phyloP scores from a whole-genome alignment of 2,797 vertebrate genomes.

The Nyctalus aviator region DNA sequence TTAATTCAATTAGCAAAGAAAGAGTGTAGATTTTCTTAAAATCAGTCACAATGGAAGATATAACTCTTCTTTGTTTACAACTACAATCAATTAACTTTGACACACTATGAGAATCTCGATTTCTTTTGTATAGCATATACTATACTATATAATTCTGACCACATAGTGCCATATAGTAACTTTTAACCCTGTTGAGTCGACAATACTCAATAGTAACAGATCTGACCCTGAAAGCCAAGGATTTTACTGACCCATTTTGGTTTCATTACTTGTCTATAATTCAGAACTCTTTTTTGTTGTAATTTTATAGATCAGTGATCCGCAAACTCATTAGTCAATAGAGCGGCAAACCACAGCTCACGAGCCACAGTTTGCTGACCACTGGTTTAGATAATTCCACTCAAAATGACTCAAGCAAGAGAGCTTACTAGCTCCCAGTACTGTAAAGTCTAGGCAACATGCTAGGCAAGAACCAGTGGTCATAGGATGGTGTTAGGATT shows the following conservation, averaged over 20 bases:
- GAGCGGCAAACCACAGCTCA: no score
- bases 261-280: background rate
- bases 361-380: no score
- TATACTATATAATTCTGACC: no score
- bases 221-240: background rate
- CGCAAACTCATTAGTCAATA: no score
- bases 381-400: background rate
- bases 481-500: background rate
- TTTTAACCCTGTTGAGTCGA: background rate
- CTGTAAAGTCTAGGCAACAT: background rate
- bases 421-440: background rate
- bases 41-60: constrained; percentile 12
- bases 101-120: background rate
- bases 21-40: constrained; percentile 4
- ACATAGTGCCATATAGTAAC: background rate
- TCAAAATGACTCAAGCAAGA: constrained; percentile 22
- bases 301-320: background rate
- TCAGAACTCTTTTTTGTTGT: constrained; percentile 20
- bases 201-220: background rate
- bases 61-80: constrained; percentile 47
- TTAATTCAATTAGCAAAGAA: constrained; percentile 13
- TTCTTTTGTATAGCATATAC: constrained; percentile 11
- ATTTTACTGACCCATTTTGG: background rate
- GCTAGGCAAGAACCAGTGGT: background rate
- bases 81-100: constrained; percentile 37